These are phyloP conservation scores for Oasisia sp. DNA, from an alignment of 2,888 invertebrate genomes.

Conservation along the genomic window DNA sequence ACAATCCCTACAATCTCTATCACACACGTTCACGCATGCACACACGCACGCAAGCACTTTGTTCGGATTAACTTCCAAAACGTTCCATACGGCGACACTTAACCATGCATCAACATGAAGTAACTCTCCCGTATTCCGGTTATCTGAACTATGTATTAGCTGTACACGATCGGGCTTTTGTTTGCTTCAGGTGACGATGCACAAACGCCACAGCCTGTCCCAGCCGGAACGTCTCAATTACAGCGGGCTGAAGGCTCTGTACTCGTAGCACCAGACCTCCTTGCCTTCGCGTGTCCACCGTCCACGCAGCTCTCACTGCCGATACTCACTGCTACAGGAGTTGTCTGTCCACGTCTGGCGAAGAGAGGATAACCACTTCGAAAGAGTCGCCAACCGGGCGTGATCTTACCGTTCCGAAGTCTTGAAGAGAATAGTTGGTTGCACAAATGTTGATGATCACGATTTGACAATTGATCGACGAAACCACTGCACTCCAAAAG, in stretches of 20 bases:
- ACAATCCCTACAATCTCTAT: no score
- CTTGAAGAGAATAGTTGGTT: no score
- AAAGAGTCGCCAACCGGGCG: background rate
- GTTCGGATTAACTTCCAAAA: no score
- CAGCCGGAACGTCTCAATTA: constrained; percentile 57
- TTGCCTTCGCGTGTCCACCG: background rate
- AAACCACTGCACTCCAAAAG: no score
- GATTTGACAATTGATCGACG: no score
- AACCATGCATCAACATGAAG: background rate
- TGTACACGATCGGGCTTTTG: background rate
- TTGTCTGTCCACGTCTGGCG: background rate
- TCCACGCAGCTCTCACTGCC: background rate
- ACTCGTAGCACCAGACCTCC: background rate
- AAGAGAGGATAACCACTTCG: background rate
- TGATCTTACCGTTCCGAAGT: background rate
- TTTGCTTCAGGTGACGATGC: constrained; percentile 52
- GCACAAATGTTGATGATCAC: no score
- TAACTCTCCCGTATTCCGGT: background rate
- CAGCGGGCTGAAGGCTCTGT: constrained; percentile 27
- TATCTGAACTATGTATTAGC: background rate
- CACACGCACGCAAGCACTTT: no score
- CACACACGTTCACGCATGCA: no score
- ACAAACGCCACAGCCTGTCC: constrained; percentile 63
- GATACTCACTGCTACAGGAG: background rate
- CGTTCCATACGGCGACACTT: no score